phyloP scores from a whole-genome alignment of 2,888 invertebrate species.

The Sinopyrophorus schimmeli region DNA sequence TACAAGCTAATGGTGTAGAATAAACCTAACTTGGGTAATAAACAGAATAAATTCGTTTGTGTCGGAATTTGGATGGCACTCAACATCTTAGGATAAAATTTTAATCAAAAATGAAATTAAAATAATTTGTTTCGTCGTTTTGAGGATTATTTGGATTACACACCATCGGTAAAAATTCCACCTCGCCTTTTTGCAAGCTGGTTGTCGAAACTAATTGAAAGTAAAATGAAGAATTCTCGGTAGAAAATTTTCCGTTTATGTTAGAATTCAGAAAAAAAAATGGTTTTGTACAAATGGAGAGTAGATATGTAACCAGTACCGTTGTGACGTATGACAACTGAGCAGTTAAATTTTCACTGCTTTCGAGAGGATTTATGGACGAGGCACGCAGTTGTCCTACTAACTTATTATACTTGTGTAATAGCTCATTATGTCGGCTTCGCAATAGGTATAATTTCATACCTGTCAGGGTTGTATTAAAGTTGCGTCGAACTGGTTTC shows the following conservation, averaged over 20 bases:
- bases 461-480: slow-evolving; percentile 26
- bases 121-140: no score
- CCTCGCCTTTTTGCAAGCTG: no score
- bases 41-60: slow-evolving; percentile 5
- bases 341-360: neutral
- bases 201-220: no score
- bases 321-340: slow-evolving; percentile 2
- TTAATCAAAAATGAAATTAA: no score
- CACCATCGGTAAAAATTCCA: no score
- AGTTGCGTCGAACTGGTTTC: slow-evolving; percentile 18
- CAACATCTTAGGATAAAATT: neutral
- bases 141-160: no score
- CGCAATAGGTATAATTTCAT: slow-evolving; percentile 22
- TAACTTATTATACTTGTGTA: slow-evolving; percentile 21
- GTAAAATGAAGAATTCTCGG: no score
- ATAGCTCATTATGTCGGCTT: slow-evolving; percentile 22
- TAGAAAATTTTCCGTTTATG: no score
- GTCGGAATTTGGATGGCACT: neutral
- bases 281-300: no score
- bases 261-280: no score
- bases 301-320: slow-evolving; percentile 9
- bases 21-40: slow-evolving; percentile 11
- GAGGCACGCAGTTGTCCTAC: slow-evolving; percentile 9
- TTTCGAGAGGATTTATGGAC: neutral
- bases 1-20: slow-evolving; percentile 23